Base-by-base conservation (phyloP, 2,797 vertebrate species). In the Mus minutoides region DNA sequence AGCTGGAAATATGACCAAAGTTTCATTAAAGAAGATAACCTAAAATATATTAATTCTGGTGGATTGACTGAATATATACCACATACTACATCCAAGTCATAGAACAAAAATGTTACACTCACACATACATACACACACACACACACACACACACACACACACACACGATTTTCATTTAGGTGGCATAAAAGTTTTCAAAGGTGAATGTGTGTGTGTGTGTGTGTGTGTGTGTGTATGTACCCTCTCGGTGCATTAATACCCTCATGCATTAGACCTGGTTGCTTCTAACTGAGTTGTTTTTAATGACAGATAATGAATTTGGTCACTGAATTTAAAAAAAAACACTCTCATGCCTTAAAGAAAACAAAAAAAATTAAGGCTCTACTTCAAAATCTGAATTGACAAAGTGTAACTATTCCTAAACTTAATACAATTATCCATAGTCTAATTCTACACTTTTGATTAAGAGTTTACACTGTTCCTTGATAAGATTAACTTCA, bases 301-400 rank as follows among this genome's bases (percentile, higher is more conserved):
- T 71, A 88, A 83, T 21, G 14, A 85, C 17, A 88, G 60, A 58
- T 76, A 89, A 94, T 73, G 29, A 75, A 64, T 90, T 22, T 93
- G 17, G 75, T 43, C n/a, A 62, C 40, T 40, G n/a, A 93, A 92
- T 84, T 29, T 60, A 0, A 21, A 78, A n/a, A n/a, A 93, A 64
- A 95, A 67, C 3, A 79, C 62, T 31, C 0, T 3, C 13, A 0
- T 22, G n/a, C 37, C 82, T 95, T 84, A 88, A 91, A 80, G 46
- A 85, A 95, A 96, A 7, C 10, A 49, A 64, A 37, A 64, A 37
- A 71, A 80, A 60, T 52, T 46, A 17, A 46, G 64, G 52, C 14
- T 6, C 62, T n/a, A 62, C 76, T 95, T 84, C 64, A 94, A 91
- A 95, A 73, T 60, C 71, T 52, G 16, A 78, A 56, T 90, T 62